phyloP scores from a whole-genome alignment of 2,888 invertebrate species.

The Malthinus flaveolus region DNA sequence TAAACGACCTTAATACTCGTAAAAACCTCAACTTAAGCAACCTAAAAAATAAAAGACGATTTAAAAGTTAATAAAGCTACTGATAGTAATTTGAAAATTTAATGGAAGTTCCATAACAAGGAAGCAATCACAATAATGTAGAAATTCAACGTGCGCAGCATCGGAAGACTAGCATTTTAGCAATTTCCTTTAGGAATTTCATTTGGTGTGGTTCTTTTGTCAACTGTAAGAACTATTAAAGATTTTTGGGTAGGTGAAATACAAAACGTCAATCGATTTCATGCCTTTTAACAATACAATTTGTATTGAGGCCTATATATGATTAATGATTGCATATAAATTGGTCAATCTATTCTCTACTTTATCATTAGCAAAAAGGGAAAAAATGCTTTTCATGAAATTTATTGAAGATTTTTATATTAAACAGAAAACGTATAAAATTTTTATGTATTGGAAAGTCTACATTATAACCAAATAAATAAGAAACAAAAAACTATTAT shows the following conservation, averaged over 20 bases:
- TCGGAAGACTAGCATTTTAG: conserved; percentile 1
- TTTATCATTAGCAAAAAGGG: too few species aligned
- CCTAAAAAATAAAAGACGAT: too few species aligned
- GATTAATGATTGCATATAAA: conserved; percentile 1
- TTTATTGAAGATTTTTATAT: too few species aligned
- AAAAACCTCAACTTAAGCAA: too few species aligned
- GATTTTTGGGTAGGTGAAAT: conserved; percentile 11
- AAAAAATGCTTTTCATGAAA: too few species aligned
- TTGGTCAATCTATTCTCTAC: too few species aligned
- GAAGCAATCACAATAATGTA: conserved; percentile 6
- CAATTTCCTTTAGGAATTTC: conserved; percentile 9
- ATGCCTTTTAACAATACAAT: conserved; percentile 13
- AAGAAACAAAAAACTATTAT: too few species aligned
- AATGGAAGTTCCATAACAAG: conserved; percentile 6
- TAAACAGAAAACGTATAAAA: too few species aligned
- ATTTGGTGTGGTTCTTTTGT: conserved; percentile 5
- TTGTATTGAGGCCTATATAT: conserved; percentile 7
- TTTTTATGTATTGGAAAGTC: too few species aligned
- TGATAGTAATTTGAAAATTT: conserved; percentile 1
- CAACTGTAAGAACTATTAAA: conserved; percentile 12
- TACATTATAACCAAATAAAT: too few species aligned
- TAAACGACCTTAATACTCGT: too few species aligned
- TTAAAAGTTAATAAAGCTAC: too few species aligned
- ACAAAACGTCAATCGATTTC: conserved; percentile 22
- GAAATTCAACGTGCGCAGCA: conserved; percentile 5